Percentiles rank a stretch among this genome's conserved stretches.
phyloP scores from a whole-genome alignment of 2,113 vertebrate species.

The Silurus asotus region DNA sequence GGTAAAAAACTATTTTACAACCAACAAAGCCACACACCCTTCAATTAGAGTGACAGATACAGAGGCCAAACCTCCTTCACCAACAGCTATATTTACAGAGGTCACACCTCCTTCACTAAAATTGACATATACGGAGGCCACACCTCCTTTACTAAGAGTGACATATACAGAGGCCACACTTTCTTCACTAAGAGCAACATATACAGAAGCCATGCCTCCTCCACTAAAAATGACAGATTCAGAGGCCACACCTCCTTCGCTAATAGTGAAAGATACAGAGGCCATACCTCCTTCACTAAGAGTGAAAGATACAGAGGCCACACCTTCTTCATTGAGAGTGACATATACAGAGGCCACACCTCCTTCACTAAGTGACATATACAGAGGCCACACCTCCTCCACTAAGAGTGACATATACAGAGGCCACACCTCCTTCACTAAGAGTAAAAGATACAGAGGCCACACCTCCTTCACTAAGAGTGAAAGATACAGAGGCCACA shows the following conservation, averaged over 20 bases:
- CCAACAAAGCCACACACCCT: background rate
- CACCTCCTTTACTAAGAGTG: background rate
- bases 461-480: too few species aligned
- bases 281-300: background rate
- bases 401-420: background rate
- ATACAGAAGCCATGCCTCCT: background rate
- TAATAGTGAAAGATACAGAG: background rate
- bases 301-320: background rate
- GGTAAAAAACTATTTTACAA: background rate
- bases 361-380: background rate
- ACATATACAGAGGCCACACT: background rate
- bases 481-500: background rate
- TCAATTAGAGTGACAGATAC: background rate
- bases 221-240: too few species aligned
- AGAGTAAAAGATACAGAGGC: too few species aligned
- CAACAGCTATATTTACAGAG: background rate
- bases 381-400: background rate
- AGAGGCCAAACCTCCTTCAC: background rate
- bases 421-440: background rate
- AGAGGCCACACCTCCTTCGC: background rate
- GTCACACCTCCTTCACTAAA: background rate
- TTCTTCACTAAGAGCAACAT: background rate
- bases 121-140: background rate
- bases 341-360: background rate
- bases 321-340: background rate